Base-by-base conservation (phyloP, 2,113 vertebrate genomes). In the Athene noctua region DNA sequence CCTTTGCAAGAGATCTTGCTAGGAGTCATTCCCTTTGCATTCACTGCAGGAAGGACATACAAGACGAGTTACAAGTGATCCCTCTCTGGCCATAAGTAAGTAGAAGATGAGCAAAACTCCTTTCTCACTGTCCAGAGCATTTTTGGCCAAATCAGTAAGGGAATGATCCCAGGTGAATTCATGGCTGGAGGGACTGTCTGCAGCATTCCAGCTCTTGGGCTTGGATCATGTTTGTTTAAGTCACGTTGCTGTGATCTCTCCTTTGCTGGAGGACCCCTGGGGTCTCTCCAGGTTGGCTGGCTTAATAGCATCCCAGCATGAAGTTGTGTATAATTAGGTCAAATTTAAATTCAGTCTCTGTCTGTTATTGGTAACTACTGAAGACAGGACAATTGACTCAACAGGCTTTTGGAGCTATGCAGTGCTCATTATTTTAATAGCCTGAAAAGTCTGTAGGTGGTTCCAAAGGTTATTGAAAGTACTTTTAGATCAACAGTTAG, bases 11-110 rank as follows among this genome's bases (percentile, higher is more conserved):
- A 25, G 22, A 8, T 57, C 36, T 29, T 63, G 11, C n/a, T 29
- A 8, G 34, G 54, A 26, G 29, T 0, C 17, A n/a, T 80, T 80
- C 34, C 36, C 5, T 68, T 44, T 29, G 19, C 22, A 4, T 34
- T 92, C 47, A 10, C 34, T 10, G 25, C 15, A 20, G 55, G 46
- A 52, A 59, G n/a, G 25, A 38, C 11, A 12, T 12, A 13, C 9
- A 40, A 11, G 15, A 32, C 30, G 78, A 87, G 51, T 21, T 67
- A 51, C 22, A 2, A 0, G 0, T 9, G 29, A 1, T 46, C 32
- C 25, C 8, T 23, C 16, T 8, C 5, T 20, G 30, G 27, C 13
- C 11, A 0, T 9, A 3, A 29, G 20, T 6, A 1, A 1, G 15
- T 10, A 46, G 68, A 59, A 67, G 58, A 44, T 2, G 54, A 77